phyloP scores from a whole-genome alignment of 2,113 vertebrate species.

The Zapus hudsonius region DNA sequence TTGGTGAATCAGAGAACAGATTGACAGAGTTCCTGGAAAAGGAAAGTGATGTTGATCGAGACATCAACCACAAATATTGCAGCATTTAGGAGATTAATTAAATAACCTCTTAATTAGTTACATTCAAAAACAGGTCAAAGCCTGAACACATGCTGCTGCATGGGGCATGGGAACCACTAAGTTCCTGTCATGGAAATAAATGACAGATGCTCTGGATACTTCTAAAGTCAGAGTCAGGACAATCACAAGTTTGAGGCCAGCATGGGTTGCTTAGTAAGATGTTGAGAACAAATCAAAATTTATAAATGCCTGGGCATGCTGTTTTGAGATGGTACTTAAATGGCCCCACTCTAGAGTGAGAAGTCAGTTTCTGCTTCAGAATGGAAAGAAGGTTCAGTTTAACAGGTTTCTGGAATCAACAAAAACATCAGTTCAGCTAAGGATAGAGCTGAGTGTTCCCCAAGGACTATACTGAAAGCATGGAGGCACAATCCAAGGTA shows the following conservation, averaged over 20 bases:
- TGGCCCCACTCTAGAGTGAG: rapidly evolving
- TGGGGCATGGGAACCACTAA: not conserved
- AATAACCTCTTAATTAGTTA: not conserved
- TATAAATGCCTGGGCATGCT: not conserved
- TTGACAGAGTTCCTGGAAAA: not conserved
- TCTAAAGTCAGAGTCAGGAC: not conserved
- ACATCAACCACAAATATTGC: not conserved
- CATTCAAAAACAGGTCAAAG: not conserved
- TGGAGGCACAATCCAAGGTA: not conserved
- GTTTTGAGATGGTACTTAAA: not conserved
- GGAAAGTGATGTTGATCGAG: not conserved
- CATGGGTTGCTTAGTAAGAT: not conserved
- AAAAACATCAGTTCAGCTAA: not conserved
- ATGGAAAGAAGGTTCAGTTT: not conserved
- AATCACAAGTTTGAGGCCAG: too few species aligned
- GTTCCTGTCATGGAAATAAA: not conserved
- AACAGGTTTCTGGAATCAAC: too few species aligned
- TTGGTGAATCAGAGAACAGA: not conserved
- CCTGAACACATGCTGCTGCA: not conserved
- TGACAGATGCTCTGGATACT: not conserved
- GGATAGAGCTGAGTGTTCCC: not conserved
- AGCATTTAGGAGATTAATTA: not conserved
- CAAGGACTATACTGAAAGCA: not conserved
- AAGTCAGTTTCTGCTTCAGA: too few species aligned
- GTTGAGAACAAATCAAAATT: not conserved